Evolutionary conservation across 2,797 vertebrate species (phyloP).

Genomic region (Sebastes variabilis): DNA sequence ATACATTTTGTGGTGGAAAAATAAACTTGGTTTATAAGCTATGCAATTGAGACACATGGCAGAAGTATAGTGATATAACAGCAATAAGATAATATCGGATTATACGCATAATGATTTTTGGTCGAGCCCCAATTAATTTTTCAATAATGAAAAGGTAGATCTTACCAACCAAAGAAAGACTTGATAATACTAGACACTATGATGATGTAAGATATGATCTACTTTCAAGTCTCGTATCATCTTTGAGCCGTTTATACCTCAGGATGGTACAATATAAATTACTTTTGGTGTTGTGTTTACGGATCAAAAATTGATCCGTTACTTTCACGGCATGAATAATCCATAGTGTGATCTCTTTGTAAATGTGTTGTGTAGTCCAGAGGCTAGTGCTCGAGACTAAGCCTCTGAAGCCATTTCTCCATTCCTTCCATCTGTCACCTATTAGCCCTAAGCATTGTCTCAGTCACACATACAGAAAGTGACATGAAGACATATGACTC

Average conservation of each 20-base stretch:
- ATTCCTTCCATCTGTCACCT: background rate
- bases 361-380: slow-evolving; percentile 2
- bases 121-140: background rate
- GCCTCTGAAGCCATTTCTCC: background rate
- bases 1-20: background rate
- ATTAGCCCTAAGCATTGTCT: background rate
- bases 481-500: background rate
- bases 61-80: background rate
- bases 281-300: background rate
- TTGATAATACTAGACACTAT: background rate
- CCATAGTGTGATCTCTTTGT: background rate
- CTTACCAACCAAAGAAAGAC: background rate
- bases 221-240: background rate
- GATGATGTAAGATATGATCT: background rate
- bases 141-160: background rate
- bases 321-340: slow-evolving; percentile 17
- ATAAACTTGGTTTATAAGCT: background rate
- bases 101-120: background rate
- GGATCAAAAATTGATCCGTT: background rate
- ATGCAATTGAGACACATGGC: background rate
- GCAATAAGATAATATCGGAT: background rate
- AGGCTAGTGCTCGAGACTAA: background rate
- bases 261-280: background rate
- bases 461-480: background rate
- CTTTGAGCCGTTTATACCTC: background rate